These are phyloP conservation scores for Caenorhabditis virilis DNA, from an alignment of 2,888 invertebrate species.

Conservation along the genomic window DNA sequence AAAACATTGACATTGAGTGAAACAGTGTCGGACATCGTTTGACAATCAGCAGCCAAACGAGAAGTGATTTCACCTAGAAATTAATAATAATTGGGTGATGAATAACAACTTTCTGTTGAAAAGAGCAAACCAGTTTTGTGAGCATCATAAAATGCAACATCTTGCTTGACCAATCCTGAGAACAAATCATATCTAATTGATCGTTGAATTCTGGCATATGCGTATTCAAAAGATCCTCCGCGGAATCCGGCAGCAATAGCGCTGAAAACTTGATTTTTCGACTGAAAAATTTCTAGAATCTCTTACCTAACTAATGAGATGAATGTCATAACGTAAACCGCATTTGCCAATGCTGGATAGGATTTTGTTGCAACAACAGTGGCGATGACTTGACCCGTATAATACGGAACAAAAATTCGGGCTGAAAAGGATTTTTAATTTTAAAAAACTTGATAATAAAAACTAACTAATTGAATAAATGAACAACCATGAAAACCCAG, in stretches of 20 bases:
- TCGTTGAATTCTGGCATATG: conserved; percentile 68
- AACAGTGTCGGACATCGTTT: conserved; percentile 70
- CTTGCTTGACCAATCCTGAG: conserved; percentile 68
- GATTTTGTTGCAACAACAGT: conserved; percentile 69
- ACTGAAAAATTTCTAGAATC: not conserved
- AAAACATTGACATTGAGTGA: conserved; percentile 70
- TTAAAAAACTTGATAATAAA: not conserved
- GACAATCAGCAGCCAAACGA: conserved; percentile 70
- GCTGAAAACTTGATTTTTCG: conserved; percentile 44
- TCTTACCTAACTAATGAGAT: conserved; percentile 63
- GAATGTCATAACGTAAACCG: conserved; percentile 65
- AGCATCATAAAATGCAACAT: conserved; percentile 70
- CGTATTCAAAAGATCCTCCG: conserved; percentile 69
- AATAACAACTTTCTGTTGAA: not conserved
- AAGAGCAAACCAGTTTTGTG: conserved; percentile 71
- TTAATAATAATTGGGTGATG: not conserved
- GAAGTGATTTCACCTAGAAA: conserved; percentile 69
- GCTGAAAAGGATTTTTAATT: conserved; percentile 53
- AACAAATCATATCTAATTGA: conserved; percentile 68
- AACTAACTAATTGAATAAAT: conserved; percentile 65
- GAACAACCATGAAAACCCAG: conserved; percentile 67
- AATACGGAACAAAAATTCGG: conserved; percentile 69
- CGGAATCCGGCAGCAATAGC: conserved; percentile 69
- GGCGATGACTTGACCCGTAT: conserved; percentile 69
- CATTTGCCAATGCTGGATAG: conserved; percentile 62